Evolutionary conservation across 1,140 invertebrate species (phyloP).

Genomic region (Sycobia sp.): DNA sequence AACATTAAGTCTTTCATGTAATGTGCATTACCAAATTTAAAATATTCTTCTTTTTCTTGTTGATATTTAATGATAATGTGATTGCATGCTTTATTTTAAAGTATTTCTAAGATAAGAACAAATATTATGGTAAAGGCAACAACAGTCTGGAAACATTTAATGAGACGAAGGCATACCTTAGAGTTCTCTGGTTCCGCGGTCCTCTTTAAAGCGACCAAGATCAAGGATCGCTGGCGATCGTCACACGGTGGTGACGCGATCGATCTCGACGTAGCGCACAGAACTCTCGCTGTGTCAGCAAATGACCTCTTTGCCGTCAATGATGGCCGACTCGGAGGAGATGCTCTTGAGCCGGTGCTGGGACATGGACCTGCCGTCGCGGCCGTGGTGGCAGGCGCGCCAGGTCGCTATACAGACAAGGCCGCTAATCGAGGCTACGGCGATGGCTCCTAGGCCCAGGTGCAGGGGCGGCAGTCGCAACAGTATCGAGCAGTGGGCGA

Average conservation of each 20-base stretch:
- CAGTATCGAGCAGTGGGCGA: conserved; percentile 77
- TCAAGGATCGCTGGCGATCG: conserved; percentile 41
- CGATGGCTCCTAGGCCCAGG: conserved; percentile 64
- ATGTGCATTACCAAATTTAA: no score
- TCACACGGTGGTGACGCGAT: conserved; percentile 88
- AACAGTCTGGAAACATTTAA: no score
- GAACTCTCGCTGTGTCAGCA: conserved; percentile 93
- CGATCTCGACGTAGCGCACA: conserved; percentile 87
- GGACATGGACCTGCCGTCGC: conserved; percentile 67
- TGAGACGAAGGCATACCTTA: no score
- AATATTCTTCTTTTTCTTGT: no score
- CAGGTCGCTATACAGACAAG: conserved; percentile 61
- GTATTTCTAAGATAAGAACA: no score
- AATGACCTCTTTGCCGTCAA: conserved; percentile 85
- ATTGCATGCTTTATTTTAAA: no score
- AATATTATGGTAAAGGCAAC: no score
- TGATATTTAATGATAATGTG: no score
- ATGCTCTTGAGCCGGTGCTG: conserved; percentile 78
- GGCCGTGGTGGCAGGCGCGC: conserved; percentile 68
- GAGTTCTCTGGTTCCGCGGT: no score
- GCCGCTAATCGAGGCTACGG: conserved; percentile 49
- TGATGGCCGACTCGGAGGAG: conserved; percentile 77
- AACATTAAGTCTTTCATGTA: no score
- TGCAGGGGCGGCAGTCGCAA: conserved; percentile 76
- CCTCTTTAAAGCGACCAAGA: no score